Evolutionary conservation across 2,797 vertebrate genomes (phyloP).

Genomic region (Steatocranus sp.): DNA sequence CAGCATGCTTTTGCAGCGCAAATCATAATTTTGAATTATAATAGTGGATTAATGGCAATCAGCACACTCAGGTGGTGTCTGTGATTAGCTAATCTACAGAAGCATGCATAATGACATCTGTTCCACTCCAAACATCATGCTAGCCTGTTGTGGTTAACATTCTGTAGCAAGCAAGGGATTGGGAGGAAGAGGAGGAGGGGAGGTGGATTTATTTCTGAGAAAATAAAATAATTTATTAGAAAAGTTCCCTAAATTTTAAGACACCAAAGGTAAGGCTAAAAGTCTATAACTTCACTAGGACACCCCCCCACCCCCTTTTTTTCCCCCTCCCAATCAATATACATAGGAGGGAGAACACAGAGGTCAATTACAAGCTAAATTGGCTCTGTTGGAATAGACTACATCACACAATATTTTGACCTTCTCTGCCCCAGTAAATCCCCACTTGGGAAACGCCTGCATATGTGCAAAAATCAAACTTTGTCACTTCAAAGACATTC

Average conservation of each 20-base stretch:
- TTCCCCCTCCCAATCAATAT: background rate
- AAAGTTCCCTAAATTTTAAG: background rate
- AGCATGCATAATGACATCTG: constrained; percentile 64
- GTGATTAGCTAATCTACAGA: constrained; percentile 64
- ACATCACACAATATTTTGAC: background rate
- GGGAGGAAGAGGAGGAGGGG: background rate
- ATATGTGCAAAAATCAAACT: constrained; percentile 29
- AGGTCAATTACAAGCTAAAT: constrained; percentile 35
- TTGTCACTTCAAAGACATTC: constrained; percentile 46
- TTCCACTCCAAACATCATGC: constrained; percentile 30
- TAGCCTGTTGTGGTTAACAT: constrained; percentile 35
- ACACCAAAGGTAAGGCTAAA: background rate
- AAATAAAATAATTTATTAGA: background rate
- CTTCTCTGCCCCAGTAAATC: background rate
- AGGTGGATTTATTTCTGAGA: background rate
- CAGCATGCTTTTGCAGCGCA: constrained; percentile 7
- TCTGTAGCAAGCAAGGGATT: background rate
- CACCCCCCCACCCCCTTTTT: too few species aligned
- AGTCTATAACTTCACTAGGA: background rate
- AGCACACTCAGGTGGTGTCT: constrained; percentile 64
- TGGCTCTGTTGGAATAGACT: background rate
- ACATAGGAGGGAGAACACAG: background rate
- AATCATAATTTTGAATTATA: constrained; percentile 72
- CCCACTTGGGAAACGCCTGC: background rate
- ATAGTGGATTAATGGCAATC: constrained; percentile 66